phyloP scores from a whole-genome alignment of 2,113 vertebrate species.

The Syngnathoides biaculeatus region DNA sequence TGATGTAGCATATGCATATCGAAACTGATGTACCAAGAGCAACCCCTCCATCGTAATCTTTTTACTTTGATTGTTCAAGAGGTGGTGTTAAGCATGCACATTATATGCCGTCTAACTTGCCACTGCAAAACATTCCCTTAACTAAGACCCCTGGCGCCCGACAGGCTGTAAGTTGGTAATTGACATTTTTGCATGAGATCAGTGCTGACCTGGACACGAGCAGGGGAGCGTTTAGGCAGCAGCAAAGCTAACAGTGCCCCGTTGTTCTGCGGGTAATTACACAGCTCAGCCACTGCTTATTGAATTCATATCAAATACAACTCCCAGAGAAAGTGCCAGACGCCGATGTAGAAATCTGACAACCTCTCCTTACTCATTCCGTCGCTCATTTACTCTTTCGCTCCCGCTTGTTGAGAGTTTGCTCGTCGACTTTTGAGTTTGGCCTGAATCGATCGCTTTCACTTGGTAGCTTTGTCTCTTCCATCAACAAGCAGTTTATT shows the following conservation, averaged over 20 bases:
- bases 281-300: slow-evolving; percentile 65
- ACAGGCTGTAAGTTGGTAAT: slow-evolving; percentile 65
- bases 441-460: neutral
- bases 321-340: slow-evolving; percentile 33
- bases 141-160: neutral
- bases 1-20: neutral
- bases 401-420: neutral
- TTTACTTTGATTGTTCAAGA: neutral
- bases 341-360: slow-evolving; percentile 16
- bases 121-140: slow-evolving; percentile 27
- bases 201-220: slow-evolving; percentile 62
- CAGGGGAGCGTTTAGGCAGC: slow-evolving; percentile 57
- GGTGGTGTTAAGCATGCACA: slow-evolving; percentile 17
- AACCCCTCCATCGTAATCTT: neutral
- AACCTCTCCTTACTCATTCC: slow-evolving; percentile 4
- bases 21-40: neutral
- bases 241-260: slow-evolving; percentile 54
- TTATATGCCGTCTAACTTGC: slow-evolving; percentile 9
- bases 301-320: slow-evolving; percentile 75
- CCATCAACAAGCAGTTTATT: neutral
- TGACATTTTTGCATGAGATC: slow-evolving; percentile 75
- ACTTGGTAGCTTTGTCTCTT: neutral
- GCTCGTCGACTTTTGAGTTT: neutral
- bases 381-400: slow-evolving; percentile 36
- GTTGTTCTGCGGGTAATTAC: slow-evolving; percentile 71